These are phyloP conservation scores for Chaetorhynchus papuensis DNA, from an alignment of 2,113 vertebrate species.

Conservation along the genomic window DNA sequence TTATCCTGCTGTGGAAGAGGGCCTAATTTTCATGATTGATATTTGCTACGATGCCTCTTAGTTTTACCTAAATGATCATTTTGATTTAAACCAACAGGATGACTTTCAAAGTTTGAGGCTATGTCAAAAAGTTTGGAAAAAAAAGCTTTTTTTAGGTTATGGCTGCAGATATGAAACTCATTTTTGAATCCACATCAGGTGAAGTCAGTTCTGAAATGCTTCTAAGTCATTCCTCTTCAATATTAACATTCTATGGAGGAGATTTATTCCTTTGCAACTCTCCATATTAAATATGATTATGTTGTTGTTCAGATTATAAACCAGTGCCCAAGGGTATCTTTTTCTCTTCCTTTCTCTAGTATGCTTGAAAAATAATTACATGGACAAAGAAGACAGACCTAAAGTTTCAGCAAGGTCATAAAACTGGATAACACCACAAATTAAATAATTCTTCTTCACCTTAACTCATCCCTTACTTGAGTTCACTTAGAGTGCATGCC, in stretches of 20 bases:
- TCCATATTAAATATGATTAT: background rate
- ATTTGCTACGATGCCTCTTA: fast-evolving
- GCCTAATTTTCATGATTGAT: background rate
- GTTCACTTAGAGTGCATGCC: background rate
- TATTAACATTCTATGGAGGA: background rate
- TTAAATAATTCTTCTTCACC: background rate
- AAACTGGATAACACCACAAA: background rate
- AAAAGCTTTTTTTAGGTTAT: background rate
- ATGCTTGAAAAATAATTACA: background rate
- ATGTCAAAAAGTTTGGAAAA: background rate
- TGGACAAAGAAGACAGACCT: background rate
- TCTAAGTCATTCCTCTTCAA: background rate
- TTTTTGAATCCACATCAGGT: background rate
- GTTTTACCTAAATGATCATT: background rate
- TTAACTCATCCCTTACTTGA: background rate
- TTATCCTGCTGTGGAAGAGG: background rate
- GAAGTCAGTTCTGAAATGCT: background rate
- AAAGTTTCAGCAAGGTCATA: background rate
- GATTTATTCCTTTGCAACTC: background rate
- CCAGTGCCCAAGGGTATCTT: background rate
- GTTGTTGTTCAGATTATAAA: background rate
- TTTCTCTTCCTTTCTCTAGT: background rate
- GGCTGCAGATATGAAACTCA: background rate
- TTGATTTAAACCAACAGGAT: background rate
- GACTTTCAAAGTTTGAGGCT: background rate